phyloP scores from a whole-genome alignment of 2,797 vertebrate species.

The Chaetophractus vellerosus region DNA sequence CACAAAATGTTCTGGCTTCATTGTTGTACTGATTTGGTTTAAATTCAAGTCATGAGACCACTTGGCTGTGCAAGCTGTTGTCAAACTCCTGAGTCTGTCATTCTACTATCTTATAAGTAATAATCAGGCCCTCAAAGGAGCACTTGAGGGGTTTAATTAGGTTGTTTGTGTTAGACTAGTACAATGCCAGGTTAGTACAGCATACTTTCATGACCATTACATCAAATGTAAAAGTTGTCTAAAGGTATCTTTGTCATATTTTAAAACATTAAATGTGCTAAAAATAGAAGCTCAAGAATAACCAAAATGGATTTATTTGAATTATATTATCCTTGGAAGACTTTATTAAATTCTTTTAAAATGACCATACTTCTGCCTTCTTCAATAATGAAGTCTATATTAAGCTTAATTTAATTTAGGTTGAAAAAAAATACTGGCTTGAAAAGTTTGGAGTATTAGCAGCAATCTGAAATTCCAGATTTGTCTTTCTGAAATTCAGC shows the following conservation, averaged over 20 bases:
- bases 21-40: neutral
- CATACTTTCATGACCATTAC: neutral
- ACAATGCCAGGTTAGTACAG: neutral
- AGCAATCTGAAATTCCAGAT: neutral
- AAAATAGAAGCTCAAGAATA: slow-evolving; percentile 1
- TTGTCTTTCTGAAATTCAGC: neutral
- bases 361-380: neutral
- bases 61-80: neutral
- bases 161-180: slow-evolving; percentile 5
- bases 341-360: slow-evolving; percentile 21
- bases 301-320: neutral
- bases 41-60: neutral
- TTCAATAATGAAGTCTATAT: neutral
- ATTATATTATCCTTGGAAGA: neutral
- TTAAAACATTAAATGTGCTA: slow-evolving; percentile 19
- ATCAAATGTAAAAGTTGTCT: neutral
- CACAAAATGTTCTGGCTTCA: neutral
- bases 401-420: neutral
- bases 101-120: neutral
- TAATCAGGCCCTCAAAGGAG: neutral
- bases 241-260: neutral
- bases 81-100: slow-evolving; percentile 2
- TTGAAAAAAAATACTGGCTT: neutral
- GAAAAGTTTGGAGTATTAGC: neutral
- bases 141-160: neutral